phyloP scores from a whole-genome alignment of 2,888 invertebrate genomes.

The Rhagonycha fulva region DNA sequence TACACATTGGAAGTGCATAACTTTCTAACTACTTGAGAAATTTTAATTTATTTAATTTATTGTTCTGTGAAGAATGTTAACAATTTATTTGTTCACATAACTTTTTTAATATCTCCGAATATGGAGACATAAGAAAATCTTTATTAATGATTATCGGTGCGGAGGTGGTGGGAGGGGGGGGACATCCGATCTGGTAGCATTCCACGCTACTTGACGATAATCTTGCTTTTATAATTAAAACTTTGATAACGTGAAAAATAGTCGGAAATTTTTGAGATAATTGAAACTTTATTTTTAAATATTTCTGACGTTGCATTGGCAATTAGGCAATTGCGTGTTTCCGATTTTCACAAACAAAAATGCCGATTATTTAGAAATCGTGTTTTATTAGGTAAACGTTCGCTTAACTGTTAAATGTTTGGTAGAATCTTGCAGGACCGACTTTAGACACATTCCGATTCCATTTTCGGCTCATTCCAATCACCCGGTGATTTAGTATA shows the following conservation, averaged over 20 bases:
- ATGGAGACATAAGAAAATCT: not conserved
- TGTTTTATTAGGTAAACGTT: not conserved
- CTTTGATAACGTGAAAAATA: not conserved
- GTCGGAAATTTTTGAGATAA: not conserved
- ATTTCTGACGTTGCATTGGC: not conserved
- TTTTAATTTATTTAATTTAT: slow-evolving; percentile 1
- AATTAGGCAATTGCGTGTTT: not conserved
- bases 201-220: not conserved
- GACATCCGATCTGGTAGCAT: not conserved
- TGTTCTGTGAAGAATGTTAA: not conserved
- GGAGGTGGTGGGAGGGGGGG: not conserved
- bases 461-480: not conserved
- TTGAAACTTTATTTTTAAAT: not conserved
- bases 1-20: not conserved
- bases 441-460: not conserved
- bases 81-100: slow-evolving; percentile 2
- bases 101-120: not conserved
- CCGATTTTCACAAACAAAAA: not conserved
- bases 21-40: slow-evolving; percentile 2
- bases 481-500: not conserved
- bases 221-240: not conserved
- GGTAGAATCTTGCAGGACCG: not conserved
- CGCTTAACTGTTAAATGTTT: not conserved
- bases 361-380: not conserved
- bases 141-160: not conserved